Conservation (phyloP, 1,140 invertebrate genomes). For the Fopius arisanus region DNA sequence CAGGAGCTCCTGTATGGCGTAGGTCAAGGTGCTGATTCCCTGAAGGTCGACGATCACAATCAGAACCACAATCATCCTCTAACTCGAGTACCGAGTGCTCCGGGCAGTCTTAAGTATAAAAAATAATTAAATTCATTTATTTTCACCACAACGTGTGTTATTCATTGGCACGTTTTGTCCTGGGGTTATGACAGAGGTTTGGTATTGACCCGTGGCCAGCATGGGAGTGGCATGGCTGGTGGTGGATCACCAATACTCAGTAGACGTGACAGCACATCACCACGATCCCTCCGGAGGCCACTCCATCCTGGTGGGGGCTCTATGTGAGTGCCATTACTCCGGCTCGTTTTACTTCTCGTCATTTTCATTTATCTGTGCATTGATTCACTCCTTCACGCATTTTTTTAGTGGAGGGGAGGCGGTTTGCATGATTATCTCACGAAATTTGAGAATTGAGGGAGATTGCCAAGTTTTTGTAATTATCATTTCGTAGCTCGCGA, state of each 20-base stretch:
- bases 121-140: neutral
- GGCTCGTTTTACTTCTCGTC: slow-evolving; percentile 51
- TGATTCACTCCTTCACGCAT: slow-evolving; percentile 50
- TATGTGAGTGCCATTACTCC: slow-evolving; percentile 62
- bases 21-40: slow-evolving; percentile 46
- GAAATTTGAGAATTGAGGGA: too few species aligned
- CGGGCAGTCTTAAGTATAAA: slow-evolving; percentile 70
- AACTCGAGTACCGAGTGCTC: slow-evolving; percentile 75
- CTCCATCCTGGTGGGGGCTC: slow-evolving; percentile 62
- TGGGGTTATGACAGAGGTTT: slow-evolving; percentile 51
- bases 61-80: slow-evolving; percentile 66
- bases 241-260: slow-evolving; percentile 56
- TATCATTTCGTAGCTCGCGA: too few species aligned
- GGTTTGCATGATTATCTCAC: too few species aligned
- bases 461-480: too few species aligned
- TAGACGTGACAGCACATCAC: slow-evolving; percentile 61
- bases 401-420: neutral
- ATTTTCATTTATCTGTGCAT: slow-evolving; percentile 54
- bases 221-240: slow-evolving; percentile 47
- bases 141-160: neutral
- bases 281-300: slow-evolving; percentile 56
- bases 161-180: slow-evolving; percentile 17
- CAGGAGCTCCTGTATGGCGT: slow-evolving; percentile 74
- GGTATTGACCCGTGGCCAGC: slow-evolving; percentile 59
- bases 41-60: slow-evolving; percentile 55